A percentile compares a stretch with the other conserved stretches of the same genome.
Evolutionary conservation across 2,888 invertebrate genomes (phyloP).

Genomic region (Drosophila prostipennis): DNA sequence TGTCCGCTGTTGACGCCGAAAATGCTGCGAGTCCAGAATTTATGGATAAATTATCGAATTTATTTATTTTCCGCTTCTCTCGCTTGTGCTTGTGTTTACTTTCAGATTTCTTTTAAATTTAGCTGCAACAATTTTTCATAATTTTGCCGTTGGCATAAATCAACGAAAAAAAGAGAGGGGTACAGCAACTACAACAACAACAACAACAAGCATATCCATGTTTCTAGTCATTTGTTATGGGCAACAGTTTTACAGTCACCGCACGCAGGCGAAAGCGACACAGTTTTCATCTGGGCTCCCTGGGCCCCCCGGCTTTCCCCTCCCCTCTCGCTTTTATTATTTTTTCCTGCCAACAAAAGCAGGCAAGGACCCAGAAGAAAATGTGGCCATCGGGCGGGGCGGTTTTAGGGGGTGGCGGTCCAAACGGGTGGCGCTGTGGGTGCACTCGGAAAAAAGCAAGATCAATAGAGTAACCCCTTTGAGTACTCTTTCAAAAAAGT

Average conservation of each 20-base stretch:
- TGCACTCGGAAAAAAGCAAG: conserved; percentile 1
- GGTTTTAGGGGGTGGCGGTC: conserved; percentile 6
- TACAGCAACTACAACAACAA: background rate
- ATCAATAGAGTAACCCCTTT: background rate
- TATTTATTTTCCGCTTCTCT: conserved; percentile 41
- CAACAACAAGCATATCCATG: background rate
- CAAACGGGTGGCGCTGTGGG: background rate
- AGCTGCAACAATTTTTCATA: conserved; percentile 74
- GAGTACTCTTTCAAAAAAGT: too few relatives aligned
- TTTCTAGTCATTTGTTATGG: conserved; percentile 49
- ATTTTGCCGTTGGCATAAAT: conserved; percentile 77
- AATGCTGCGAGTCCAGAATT: conserved; percentile 51
- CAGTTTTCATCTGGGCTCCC: conserved; percentile 27
- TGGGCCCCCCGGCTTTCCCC: background rate
- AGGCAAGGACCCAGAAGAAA: conserved; percentile 27
- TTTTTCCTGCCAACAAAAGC: conserved; percentile 37
- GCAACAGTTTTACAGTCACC: conserved; percentile 57
- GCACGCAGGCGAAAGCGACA: conserved; percentile 48
- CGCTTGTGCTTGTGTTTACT: conserved; percentile 33
- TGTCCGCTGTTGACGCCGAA: conserved; percentile 45
- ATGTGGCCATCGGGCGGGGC: conserved; percentile 16
- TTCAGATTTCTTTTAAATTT: conserved; percentile 56
- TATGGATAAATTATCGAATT: conserved; percentile 71
- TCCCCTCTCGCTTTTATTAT: conserved; percentile 17
- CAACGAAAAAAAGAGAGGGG: conserved; percentile 36